phyloP scores from a whole-genome alignment of 2,888 invertebrate species.

The Theodoxus fluviatilis region DNA sequence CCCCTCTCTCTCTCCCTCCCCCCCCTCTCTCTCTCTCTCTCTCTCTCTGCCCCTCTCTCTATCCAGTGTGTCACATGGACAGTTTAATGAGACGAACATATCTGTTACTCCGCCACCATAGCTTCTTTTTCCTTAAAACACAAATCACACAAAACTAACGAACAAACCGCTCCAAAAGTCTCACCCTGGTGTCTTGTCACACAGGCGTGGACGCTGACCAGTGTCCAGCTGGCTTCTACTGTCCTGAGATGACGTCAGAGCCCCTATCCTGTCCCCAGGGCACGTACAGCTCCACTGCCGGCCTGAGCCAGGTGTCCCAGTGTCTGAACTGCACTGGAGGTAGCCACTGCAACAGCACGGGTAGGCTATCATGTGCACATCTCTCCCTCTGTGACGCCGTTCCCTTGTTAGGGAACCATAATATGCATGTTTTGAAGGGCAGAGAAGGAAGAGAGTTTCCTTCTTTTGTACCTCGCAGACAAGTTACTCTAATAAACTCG shows the following conservation, averaged over 20 bases:
- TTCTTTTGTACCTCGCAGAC: no score
- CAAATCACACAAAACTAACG: no score
- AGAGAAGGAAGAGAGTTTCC: background rate
- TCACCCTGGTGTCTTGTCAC: background rate
- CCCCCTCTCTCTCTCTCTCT: no score
- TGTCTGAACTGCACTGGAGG: constrained; percentile 63
- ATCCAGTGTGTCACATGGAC: no score
- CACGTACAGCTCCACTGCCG: constrained; percentile 49
- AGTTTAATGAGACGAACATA: no score
- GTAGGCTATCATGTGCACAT: constrained; percentile 33
- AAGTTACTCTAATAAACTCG: no score
- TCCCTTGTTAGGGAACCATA: background rate
- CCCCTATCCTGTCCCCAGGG: constrained; percentile 59
- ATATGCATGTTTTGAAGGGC: background rate
- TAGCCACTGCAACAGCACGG: constrained; percentile 59
- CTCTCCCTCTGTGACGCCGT: background rate
- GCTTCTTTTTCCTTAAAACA: no score
- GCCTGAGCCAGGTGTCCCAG: constrained; percentile 41
- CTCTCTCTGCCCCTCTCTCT: no score
- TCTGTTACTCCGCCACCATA: no score
- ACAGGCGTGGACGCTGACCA: constrained; percentile 48
- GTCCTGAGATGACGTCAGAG: constrained; percentile 54
- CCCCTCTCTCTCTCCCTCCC: no score
- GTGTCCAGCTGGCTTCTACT: constrained; percentile 60
- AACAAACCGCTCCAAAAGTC: no score